These are phyloP conservation scores for Drosophila rubida DNA, from an alignment of 2,888 invertebrate genomes.

Conservation along the genomic window DNA sequence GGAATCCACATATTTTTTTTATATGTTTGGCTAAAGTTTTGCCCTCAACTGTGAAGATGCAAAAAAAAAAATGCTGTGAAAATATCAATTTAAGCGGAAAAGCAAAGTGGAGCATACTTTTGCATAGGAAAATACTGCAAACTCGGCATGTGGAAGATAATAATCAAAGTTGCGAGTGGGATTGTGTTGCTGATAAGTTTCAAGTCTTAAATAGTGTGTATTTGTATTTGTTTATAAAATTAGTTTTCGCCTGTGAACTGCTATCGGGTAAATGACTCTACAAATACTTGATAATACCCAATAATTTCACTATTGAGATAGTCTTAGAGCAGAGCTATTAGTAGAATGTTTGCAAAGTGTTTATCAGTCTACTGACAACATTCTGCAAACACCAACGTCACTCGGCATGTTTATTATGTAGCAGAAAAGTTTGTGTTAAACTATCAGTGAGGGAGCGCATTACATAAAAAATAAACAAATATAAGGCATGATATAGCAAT, in stretches of 20 bases:
- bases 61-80: conserved; percentile 7
- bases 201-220: neutral
- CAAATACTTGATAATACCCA: conserved; percentile 1
- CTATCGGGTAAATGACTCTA: neutral
- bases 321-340: neutral
- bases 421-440: too few species aligned
- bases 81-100: conserved; percentile 8
- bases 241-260: neutral
- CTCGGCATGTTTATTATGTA: neutral
- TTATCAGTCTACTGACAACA: neutral
- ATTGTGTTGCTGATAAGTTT: conserved; percentile 9
- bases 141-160: conserved; percentile 6
- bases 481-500: too few species aligned
- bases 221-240: neutral
- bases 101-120: neutral
- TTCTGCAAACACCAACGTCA: neutral
- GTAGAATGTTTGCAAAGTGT: neutral
- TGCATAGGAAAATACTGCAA: neutral
- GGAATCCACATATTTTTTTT: conserved; percentile 6
- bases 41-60: neutral
- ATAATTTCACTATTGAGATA: conserved; percentile 8
- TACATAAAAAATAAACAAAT: too few species aligned
- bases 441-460: too few species aligned
- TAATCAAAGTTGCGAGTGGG: conserved; percentile 7
- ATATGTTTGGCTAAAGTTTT: conserved; percentile 27